Base-by-base conservation (phyloP, 1,140 invertebrate genomes). In the Macrosteles quadrilineatus region DNA sequence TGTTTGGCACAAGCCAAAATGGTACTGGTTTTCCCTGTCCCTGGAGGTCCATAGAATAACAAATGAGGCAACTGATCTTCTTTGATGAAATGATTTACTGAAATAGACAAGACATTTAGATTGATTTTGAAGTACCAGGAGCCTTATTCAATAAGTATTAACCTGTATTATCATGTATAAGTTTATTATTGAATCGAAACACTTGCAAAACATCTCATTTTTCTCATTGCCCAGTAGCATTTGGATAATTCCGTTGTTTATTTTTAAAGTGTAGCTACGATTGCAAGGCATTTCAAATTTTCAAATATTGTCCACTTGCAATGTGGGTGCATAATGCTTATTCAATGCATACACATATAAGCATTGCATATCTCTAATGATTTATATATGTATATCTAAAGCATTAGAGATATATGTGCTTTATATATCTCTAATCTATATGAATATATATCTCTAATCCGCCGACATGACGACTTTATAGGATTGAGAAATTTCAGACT, bases 21-120 rank as follows among this genome's bases (percentile, higher is more conserved):
- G 21, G 98, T 99, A 75, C 94, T 98, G 0, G 98, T 99, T 85
- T 99, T 99, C 23, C 97, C 97, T 57, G 97, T 99, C 62, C 98
- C 98, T 11, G 98, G 97, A 45, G 98, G 98, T 1, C 98, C 98
- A 87, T 99, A 99, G 73, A 99, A 95, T 19, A 99, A 82, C 30
- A 99, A 83, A 86, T 99, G 98, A 1, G 98, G 98, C 43, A 99
- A 80, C 73, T 95, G 90, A 79, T 97, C 91, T 78, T 97, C 92
- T 71, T 90, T 86, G 57, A 99, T 96, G 81, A 98, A 98, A 80
- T 91, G 94, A 71, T 88, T 90, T 74, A 99, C 97, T 98, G 79
- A 70, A 87, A 88, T 77, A 29, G 11, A 66, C 64, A 63, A 25
- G 29, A 62, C 9, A 21, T 71, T 12, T 25, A 21, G n/a, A 55